Conservation (phyloP, 2,797 vertebrate species). For the Pangasius sanitwongsei region DNA sequence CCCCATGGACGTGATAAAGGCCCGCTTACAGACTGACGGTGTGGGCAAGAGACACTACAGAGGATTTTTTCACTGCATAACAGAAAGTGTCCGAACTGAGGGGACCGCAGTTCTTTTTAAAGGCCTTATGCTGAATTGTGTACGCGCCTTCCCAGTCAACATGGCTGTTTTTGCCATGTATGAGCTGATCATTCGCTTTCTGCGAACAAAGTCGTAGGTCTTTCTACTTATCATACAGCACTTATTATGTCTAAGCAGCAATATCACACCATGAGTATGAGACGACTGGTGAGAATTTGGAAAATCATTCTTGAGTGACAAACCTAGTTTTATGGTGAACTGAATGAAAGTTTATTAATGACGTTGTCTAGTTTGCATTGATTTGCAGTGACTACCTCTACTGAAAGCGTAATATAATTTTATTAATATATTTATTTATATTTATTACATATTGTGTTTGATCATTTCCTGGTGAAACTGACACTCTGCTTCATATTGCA, state of each 20-base stretch:
- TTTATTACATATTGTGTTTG: neutral
- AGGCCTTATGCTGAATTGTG: constrained; percentile 82
- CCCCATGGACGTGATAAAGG: constrained; percentile 88
- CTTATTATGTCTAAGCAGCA: neutral
- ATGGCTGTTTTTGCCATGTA: constrained; percentile 84
- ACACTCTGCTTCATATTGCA: neutral
- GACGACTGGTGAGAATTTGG: neutral
- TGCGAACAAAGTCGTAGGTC: constrained; percentile 30
- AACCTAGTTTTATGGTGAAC: neutral
- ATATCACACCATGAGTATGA: neutral
- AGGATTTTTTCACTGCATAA: constrained; percentile 81
- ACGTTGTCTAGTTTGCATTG: neutral
- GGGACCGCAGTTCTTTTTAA: constrained; percentile 81
- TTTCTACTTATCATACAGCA: neutral
- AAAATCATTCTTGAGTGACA: neutral
- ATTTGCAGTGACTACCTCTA: constrained; percentile 1
- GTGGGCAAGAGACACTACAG: constrained; percentile 74
- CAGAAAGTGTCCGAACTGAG: constrained; percentile 76
- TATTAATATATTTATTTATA: neutral
- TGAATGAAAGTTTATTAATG: neutral
- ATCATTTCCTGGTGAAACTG: neutral
- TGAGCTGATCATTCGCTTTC: constrained; percentile 75
- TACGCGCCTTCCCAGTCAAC: constrained; percentile 85
- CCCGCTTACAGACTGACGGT: constrained; percentile 81
- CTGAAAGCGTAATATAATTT: neutral